Evolutionary conservation across 2,888 invertebrate species (phyloP).

Genomic region (Sipha maydis): DNA sequence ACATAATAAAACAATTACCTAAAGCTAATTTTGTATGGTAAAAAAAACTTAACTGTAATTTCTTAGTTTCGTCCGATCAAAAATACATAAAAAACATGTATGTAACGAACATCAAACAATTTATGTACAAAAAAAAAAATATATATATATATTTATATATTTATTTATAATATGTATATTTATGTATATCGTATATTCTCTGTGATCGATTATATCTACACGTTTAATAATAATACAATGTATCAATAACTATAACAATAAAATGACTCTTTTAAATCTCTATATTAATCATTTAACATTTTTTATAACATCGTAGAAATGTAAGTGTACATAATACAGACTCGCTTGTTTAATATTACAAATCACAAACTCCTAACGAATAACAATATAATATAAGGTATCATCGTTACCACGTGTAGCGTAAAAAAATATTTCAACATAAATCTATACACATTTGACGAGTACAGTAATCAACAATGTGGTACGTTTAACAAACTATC

Average conservation of each 20-base stretch:
- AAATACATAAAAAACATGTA: constrained; percentile 17
- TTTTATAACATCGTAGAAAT: constrained; percentile 28
- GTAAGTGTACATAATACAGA: constrained; percentile 1
- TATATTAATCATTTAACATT: constrained; percentile 25
- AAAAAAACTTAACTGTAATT: constrained; percentile 38
- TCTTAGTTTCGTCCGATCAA: constrained; percentile 7
- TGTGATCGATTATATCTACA: constrained; percentile 18
- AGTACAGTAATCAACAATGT: constrained; percentile 23
- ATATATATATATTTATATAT: constrained; percentile 20
- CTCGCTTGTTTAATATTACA: constrained; percentile 11
- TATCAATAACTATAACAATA: constrained; percentile 33
- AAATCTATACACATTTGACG: constrained; percentile 15
- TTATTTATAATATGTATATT: constrained; percentile 10
- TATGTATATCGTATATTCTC: neutral
- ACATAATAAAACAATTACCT: constrained; percentile 9
- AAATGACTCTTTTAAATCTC: constrained; percentile 35
- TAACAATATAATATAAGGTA: constrained; percentile 27
- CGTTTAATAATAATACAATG: constrained; percentile 32
- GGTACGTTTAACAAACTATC: constrained; percentile 11
- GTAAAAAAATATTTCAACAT: constrained; percentile 51
- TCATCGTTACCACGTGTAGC: constrained; percentile 29
- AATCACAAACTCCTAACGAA: constrained; percentile 22
- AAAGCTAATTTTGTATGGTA: constrained; percentile 27
- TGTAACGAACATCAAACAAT: neutral
- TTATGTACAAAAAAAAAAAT: neutral